phyloP scores from a whole-genome alignment of 2,888 invertebrate genomes.

The Oligia fasciuncula region DNA sequence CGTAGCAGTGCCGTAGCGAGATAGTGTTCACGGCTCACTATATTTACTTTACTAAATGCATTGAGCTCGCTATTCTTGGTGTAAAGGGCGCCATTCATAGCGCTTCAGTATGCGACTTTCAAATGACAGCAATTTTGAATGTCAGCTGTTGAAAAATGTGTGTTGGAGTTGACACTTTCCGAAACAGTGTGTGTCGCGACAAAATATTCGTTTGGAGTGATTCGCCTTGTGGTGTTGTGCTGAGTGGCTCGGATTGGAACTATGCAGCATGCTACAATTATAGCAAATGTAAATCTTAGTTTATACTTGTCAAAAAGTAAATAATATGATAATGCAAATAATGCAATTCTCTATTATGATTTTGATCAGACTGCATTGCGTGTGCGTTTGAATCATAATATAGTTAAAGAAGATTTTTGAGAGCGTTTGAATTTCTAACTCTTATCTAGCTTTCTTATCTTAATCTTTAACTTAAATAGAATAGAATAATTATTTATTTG shows the following conservation, averaged over 20 bases:
- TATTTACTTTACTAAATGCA: slow-evolving; percentile 65
- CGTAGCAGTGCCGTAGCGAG: slow-evolving; percentile 34
- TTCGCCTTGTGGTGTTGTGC: not conserved
- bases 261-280: not conserved
- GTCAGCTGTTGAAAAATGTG: slow-evolving; percentile 24
- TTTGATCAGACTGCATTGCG: not conserved
- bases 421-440: not conserved
- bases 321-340: not conserved
- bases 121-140: slow-evolving; percentile 54
- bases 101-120: slow-evolving; percentile 41
- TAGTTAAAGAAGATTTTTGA: not conserved
- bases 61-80: slow-evolving; percentile 47
- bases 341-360: not conserved
- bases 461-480: too few relatives aligned
- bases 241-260: not conserved
- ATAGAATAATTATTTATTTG: too few relatives aligned
- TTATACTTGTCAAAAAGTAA: not conserved
- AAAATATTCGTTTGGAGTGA: slow-evolving; percentile 10
- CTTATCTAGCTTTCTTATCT: too few relatives aligned
- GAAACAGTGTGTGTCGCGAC: slow-evolving; percentile 14
- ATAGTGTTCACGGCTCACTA: slow-evolving; percentile 58
- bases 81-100: slow-evolving; percentile 52
- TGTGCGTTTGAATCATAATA: not conserved
- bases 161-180: slow-evolving; percentile 12
- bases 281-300: not conserved